Percentiles rank a stretch among this genome's conserved stretches.
phyloP scores from a whole-genome alignment of 2,888 invertebrate species.

The Sussaba pulchella region DNA sequence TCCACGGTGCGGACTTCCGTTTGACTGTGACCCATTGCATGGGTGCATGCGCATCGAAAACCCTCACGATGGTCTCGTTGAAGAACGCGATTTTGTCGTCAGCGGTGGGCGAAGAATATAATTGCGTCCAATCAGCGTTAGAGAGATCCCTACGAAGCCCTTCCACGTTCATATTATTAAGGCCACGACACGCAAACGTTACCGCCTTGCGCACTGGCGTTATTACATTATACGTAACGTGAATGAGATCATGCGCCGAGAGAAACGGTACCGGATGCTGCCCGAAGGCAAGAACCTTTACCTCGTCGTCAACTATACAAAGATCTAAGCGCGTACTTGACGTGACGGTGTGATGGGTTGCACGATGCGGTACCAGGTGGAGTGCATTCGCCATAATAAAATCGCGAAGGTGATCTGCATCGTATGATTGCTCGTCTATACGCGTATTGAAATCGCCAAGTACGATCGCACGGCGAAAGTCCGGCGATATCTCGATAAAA shows the following conservation, averaged over 20 bases:
- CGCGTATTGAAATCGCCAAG: background rate
- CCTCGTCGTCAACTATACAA: background rate
- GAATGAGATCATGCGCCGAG: conserved; percentile 2
- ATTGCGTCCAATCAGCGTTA: too few relatives aligned
- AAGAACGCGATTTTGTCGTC: background rate
- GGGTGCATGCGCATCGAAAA: background rate
- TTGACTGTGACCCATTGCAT: background rate
- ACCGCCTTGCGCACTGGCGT: background rate
- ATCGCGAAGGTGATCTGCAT: background rate
- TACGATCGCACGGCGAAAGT: background rate
- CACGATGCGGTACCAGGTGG: background rate
- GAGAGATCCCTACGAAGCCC: too few relatives aligned
- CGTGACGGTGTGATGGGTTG: background rate
- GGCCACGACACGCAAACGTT: background rate
- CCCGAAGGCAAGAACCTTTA: background rate
- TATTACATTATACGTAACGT: background rate
- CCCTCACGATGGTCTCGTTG: background rate
- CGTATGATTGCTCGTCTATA: background rate
- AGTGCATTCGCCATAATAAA: background rate
- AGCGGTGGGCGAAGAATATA: too few relatives aligned
- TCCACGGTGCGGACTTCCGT: background rate
- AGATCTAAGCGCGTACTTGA: background rate
- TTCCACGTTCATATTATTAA: background rate
- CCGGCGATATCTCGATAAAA: background rate
- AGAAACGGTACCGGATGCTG: background rate